These are phyloP conservation scores for Ypsolopha sequella DNA, from an alignment of 2,888 invertebrate species.

Conservation along the genomic window DNA sequence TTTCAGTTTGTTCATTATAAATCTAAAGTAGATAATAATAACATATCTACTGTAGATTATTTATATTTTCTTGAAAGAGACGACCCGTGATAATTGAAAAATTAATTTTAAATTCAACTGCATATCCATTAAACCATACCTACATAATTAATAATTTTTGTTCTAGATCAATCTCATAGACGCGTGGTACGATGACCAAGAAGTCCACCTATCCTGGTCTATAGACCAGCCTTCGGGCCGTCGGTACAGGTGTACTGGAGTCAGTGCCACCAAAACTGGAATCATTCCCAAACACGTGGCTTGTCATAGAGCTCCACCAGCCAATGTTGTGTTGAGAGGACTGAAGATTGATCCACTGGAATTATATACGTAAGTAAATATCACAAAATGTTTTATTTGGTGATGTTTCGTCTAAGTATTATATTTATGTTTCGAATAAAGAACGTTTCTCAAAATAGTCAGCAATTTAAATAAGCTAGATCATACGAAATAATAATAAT, in stretches of 20 bases:
- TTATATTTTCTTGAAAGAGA: not conserved
- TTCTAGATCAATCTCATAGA: slow-evolving; percentile 44
- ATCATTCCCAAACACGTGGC: slow-evolving; percentile 52
- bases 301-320: slow-evolving; percentile 50
- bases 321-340: slow-evolving; percentile 47
- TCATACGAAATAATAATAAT: too few relatives aligned
- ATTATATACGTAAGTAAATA: slow-evolving; percentile 46
- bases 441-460: too few relatives aligned
- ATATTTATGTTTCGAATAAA: too few relatives aligned
- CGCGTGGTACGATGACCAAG: slow-evolving; percentile 52
- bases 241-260: slow-evolving; percentile 52
- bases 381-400: not conserved
- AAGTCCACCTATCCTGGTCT: slow-evolving; percentile 51
- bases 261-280: slow-evolving; percentile 43
- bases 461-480: too few relatives aligned
- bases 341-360: slow-evolving; percentile 50
- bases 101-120: not conserved
- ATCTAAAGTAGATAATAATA: too few relatives aligned
- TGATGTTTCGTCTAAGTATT: too few relatives aligned
- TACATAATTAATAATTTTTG: not conserved
- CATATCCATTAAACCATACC: not conserved
- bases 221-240: slow-evolving; percentile 42
- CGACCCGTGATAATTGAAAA: too few relatives aligned
- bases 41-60: too few relatives aligned
- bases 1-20: too few relatives aligned